Base-by-base conservation (phyloP, 2,888 invertebrate genomes). In the Epirrita christyi region DNA sequence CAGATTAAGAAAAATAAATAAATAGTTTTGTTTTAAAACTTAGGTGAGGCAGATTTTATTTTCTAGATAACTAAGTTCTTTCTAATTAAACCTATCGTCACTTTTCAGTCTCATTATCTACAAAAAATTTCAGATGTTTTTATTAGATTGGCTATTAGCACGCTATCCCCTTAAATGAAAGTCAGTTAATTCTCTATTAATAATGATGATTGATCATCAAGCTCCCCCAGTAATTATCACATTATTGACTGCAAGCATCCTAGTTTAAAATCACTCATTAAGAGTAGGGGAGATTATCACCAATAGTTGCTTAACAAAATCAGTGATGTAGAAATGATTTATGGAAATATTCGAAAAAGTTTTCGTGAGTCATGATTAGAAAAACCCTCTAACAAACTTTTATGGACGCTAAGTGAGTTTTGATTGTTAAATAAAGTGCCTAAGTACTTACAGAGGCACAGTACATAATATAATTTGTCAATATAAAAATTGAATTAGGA, bases 171-270 rank as follows among this genome's bases (percentile, higher is more conserved):
- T 15, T 13, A 29, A 9, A 45, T 49, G 45, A 41, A 49, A 61
- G 57, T 53, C 59, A 59, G 56, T 67, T 61, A 64, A 63, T 48
- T 51, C 36, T 38, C 64, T 68, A 67, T 65, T 55, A 57, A 45
- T 80, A 81, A 83, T 81, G 73, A 79, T 85, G 85, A 87, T 86
- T 71, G 83, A 86, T 85, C 78, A 78, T 78, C 67, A 55, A 46
- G 55, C 59, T 71, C 76, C 83, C 83, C 73, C 62, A 60, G 70
- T 78, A 80, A 84, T 85, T 80, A 84, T 71, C 72, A 70, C 73
- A 76, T 81, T 80, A 85, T 83, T 80, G 80, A 78, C 79, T 78
- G 78, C 78, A 73, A 77, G 73, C 67, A 61, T 61, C 68, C 67
- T 44, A 68, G 63, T 70, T 73, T 70, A 72, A 73, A 64, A 68